Conservation (phyloP, 2,888 invertebrate species). For the Metacarcinus magister region DNA sequence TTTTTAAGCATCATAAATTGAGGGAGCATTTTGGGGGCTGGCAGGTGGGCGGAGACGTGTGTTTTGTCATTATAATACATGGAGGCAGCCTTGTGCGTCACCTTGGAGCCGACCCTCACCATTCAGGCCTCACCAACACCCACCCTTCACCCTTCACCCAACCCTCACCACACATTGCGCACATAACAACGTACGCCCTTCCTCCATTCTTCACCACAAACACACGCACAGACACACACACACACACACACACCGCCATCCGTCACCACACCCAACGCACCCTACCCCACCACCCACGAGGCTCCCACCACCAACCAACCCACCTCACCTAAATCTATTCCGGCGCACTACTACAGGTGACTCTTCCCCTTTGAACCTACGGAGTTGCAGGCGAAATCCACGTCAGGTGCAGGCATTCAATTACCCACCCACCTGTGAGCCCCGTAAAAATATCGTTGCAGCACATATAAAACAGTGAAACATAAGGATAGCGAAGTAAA, state of each 20-base stretch:
- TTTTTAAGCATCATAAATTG: slow-evolving; percentile 13
- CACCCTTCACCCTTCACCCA: neutral
- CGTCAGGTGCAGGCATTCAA: slow-evolving; percentile 2
- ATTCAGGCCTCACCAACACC: neutral
- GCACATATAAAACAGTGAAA: neutral
- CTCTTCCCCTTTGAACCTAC: neutral
- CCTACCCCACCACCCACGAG: neutral
- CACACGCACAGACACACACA: neutral
- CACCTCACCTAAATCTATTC: neutral
- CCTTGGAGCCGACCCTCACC: neutral
- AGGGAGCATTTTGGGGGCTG: neutral
- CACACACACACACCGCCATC: neutral
- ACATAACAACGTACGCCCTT: neutral
- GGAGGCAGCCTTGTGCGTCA: neutral
- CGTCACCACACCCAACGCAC: neutral
- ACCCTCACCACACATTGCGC: neutral
- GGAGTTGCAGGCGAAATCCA: neutral
- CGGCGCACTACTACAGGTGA: neutral
- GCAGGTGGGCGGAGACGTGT: neutral
- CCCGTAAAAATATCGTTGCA: neutral
- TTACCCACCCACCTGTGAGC: slow-evolving; percentile 1
- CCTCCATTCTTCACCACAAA: neutral
- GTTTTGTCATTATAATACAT: slow-evolving; percentile 33
- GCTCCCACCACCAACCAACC: neutral
- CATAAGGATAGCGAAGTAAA: neutral